Conservation (phyloP, 2,113 vertebrate species). For the Lepus americanus region DNA sequence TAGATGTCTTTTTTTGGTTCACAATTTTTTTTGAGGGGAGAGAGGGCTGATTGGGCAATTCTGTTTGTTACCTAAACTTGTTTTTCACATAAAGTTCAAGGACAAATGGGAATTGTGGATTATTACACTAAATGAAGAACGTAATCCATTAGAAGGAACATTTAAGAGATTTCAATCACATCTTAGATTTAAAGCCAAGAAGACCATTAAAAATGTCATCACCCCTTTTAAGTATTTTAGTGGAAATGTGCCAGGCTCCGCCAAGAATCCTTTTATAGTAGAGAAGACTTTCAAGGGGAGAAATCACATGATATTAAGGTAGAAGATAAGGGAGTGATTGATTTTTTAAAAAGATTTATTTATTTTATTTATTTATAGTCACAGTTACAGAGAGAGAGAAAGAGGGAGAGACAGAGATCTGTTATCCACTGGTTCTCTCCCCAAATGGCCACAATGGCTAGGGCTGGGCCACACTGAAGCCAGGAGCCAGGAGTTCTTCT, state of each 20-base stretch:
- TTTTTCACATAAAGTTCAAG: slow-evolving; percentile 50
- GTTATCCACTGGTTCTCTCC: too few relatives aligned
- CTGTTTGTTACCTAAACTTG: slow-evolving; percentile 42
- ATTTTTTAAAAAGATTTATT: background rate
- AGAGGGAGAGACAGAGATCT: too few relatives aligned
- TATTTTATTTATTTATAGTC: too few relatives aligned
- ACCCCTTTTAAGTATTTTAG: slow-evolving; percentile 51
- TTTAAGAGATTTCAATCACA: slow-evolving; percentile 32
- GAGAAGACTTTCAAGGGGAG: slow-evolving; percentile 23
- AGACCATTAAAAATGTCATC: slow-evolving; percentile 45
- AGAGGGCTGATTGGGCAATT: background rate
- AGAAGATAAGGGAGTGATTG: background rate
- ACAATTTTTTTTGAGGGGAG: background rate
- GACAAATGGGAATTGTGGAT: slow-evolving; percentile 19
- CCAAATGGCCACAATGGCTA: too few relatives aligned
- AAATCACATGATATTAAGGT: slow-evolving; percentile 45
- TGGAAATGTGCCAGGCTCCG: slow-evolving; percentile 61
- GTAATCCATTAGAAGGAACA: slow-evolving; percentile 55
- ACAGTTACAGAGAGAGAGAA: too few relatives aligned
- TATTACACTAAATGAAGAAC: slow-evolving; percentile 38
- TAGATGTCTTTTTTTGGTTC: background rate
- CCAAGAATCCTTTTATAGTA: slow-evolving; percentile 33
- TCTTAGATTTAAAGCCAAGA: slow-evolving; percentile 61
- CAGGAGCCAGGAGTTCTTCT: too few relatives aligned
- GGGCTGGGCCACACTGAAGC: too few relatives aligned